phyloP scores from a whole-genome alignment of 2,888 invertebrate species.

The Arge pagana region DNA sequence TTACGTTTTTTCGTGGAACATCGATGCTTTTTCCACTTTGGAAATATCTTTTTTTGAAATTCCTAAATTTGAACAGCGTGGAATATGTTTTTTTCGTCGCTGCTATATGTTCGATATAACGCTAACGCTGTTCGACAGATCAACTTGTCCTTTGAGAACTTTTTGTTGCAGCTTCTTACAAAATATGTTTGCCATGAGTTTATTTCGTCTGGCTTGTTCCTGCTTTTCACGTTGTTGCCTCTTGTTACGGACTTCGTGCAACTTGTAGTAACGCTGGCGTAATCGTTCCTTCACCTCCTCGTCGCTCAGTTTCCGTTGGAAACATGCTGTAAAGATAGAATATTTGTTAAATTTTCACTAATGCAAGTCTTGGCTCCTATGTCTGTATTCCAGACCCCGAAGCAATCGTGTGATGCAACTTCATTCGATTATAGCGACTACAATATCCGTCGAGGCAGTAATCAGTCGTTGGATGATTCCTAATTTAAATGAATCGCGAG shows the following conservation, averaged over 20 bases:
- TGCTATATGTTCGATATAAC: slow-evolving; percentile 60
- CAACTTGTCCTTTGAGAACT: slow-evolving; percentile 68
- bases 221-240: slow-evolving; percentile 62
- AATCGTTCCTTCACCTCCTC: slow-evolving; percentile 67
- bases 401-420: too few species aligned
- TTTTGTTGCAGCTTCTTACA: slow-evolving; percentile 75
- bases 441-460: too few species aligned
- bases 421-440: too few species aligned
- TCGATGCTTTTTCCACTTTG: too few species aligned
- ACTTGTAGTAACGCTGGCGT: slow-evolving; percentile 67
- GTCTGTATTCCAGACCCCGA: too few species aligned
- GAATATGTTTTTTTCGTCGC: not conserved
- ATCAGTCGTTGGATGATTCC: too few species aligned
- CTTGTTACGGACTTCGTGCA: slow-evolving; percentile 75
- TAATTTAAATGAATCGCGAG: not conserved
- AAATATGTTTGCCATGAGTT: slow-evolving; percentile 76
- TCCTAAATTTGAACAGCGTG: too few species aligned
- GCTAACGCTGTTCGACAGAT: slow-evolving; percentile 67
- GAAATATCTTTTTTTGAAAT: too few species aligned
- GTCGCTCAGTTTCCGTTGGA: slow-evolving; percentile 59
- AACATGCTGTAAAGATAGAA: slow-evolving; percentile 33
- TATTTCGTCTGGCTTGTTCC: slow-evolving; percentile 68
- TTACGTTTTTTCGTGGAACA: too few species aligned
- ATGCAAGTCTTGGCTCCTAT: too few species aligned
- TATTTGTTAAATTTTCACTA: slow-evolving; percentile 3